Evolutionary conservation across 2,888 invertebrate species (phyloP).

Genomic region (Ceraclea dissimilis): DNA sequence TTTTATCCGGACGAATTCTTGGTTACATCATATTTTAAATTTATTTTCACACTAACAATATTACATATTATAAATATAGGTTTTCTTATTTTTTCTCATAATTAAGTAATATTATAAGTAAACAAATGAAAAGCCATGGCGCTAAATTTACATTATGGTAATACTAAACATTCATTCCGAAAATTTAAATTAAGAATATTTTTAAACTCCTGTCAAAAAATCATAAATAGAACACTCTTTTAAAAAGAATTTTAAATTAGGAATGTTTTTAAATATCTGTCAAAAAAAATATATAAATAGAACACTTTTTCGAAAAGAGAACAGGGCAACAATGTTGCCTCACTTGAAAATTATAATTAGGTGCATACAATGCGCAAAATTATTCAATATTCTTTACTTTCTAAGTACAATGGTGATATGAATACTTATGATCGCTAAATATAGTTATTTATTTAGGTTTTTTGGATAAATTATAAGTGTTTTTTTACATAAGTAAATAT

Average conservation of each 20-base stretch:
- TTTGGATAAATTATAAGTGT: background rate
- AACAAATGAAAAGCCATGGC: conserved; percentile 21
- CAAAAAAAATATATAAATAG: background rate
- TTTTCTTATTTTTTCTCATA: background rate
- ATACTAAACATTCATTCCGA: background rate
- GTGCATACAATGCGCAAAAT: too few species aligned
- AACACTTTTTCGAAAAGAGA: background rate
- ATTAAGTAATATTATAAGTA: conserved; percentile 15
- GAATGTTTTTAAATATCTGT: too few species aligned
- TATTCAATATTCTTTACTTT: background rate
- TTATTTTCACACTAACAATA: conserved; percentile 24
- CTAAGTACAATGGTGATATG: background rate
- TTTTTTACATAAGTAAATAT: background rate
- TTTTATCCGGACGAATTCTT: conserved; percentile 26
- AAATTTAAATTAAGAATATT: conserved; percentile 6
- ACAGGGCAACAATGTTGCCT: too few species aligned
- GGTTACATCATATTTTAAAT: conserved; percentile 21
- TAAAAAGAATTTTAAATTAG: too few species aligned
- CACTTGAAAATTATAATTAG: too few species aligned
- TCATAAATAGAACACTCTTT: conserved; percentile 4
- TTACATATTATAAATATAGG: conserved; percentile 16
- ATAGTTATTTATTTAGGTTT: background rate
- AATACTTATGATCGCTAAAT: conserved; percentile 1
- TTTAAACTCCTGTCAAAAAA: background rate
- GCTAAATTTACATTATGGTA: conserved; percentile 5